Conservation (phyloP, 2,888 invertebrate species). For the Onchidella celtica region DNA sequence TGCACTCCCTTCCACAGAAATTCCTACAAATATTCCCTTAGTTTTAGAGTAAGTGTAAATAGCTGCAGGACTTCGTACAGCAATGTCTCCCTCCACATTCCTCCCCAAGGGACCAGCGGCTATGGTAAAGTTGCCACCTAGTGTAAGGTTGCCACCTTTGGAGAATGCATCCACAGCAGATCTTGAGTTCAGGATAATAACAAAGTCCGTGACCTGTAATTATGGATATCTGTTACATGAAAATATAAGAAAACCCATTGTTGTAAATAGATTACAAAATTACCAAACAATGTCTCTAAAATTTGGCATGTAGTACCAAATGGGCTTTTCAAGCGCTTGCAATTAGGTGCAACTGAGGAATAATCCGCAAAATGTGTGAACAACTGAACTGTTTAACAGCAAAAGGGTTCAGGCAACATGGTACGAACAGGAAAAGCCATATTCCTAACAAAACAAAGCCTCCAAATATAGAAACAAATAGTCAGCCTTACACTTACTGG, state of each 20-base stretch:
- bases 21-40: conserved; percentile 76
- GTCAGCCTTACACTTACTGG: no score
- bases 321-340: no score
- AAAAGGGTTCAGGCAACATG: no score
- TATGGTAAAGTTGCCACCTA: conserved; percentile 78
- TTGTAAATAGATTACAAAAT: no score
- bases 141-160: conserved; percentile 77
- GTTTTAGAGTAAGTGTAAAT: conserved; percentile 78
- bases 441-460: no score
- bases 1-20: conserved; percentile 77
- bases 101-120: conserved; percentile 77
- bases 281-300: no score
- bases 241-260: no score
- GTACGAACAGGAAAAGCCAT: no score
- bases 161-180: conserved; percentile 77
- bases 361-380: no score
- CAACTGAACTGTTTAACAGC: no score
- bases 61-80: conserved; percentile 74
- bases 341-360: no score
- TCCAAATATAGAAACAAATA: no score
- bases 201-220: conserved; percentile 78
- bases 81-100: conserved; percentile 73
- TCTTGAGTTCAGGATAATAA: conserved; percentile 74
- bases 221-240: not conserved
- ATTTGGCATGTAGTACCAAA: not conserved